Evolutionary conservation across 2,113 vertebrate genomes (phyloP).

Genomic region (Sinocyclocheilus anshuiensis): DNA sequence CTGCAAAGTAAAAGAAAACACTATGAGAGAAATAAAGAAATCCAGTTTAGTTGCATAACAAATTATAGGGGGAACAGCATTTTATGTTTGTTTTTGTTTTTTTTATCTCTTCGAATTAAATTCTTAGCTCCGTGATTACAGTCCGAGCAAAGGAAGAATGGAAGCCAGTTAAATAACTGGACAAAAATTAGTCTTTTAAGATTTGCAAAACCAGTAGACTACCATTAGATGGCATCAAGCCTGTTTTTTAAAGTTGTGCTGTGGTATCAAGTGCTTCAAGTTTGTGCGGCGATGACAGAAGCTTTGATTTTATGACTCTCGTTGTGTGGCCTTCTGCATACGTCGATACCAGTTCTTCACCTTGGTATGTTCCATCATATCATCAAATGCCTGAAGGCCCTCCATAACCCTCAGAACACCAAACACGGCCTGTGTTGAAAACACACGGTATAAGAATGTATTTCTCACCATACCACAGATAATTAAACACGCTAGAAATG

Average conservation of each 20-base stretch:
- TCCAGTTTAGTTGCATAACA: neutral
- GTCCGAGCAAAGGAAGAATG: neutral
- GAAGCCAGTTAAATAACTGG: neutral
- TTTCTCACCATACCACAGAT: neutral
- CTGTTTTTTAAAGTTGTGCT: neutral
- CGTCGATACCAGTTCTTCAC: slow-evolving; percentile 88
- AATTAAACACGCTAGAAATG: neutral
- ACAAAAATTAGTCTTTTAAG: neutral
- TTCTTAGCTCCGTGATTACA: neutral
- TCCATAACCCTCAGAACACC: slow-evolving; percentile 97
- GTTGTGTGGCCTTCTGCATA: slow-evolving; percentile 79
- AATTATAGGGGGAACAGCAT: neutral
- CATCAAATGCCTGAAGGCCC: slow-evolving; percentile 89
- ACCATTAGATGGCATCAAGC: slow-evolving; percentile 10
- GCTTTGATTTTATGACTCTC: slow-evolving; percentile 58
- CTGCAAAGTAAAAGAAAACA: neutral
- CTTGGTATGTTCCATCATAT: slow-evolving; percentile 91
- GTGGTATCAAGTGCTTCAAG: neutral
- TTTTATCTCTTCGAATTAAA: neutral
- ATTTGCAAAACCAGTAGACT: neutral
- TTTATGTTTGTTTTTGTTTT: neutral
- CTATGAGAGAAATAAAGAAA: neutral
- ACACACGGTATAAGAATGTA: neutral
- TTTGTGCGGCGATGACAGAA: neutral
- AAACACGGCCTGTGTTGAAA: slow-evolving; percentile 83